Percentiles rank a stretch among this genome's conserved stretches.
Evolutionary conservation across 2,888 invertebrate species (phyloP).

Genomic region (Hypselothyrea guttata): DNA sequence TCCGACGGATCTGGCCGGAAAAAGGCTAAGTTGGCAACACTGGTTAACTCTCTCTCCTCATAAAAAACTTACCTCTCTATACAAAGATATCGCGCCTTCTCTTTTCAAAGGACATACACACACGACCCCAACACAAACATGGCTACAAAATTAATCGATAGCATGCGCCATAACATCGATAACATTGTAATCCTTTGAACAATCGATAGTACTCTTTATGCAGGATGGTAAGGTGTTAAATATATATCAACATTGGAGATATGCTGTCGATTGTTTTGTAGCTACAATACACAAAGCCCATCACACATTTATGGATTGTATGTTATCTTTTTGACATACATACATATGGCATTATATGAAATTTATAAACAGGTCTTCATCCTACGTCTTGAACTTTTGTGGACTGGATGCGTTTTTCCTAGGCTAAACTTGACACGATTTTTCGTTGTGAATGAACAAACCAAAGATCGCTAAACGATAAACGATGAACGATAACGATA

Average conservation of each 20-base stretch:
- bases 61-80: constrained; percentile 22
- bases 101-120: constrained; percentile 48
- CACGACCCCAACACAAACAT: too few relatives aligned
- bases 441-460: constrained; percentile 32
- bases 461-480: too few relatives aligned
- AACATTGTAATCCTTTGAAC: too few relatives aligned
- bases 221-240: too few relatives aligned
- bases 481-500: constrained; percentile 19
- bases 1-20: too few relatives aligned
- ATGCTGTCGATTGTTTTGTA: neutral
- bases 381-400: constrained; percentile 71
- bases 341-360: constrained; percentile 42
- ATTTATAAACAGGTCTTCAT: constrained; percentile 72
- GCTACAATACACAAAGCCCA: neutral
- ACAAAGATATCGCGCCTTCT: constrained; percentile 53
- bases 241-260: too few relatives aligned
- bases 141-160: neutral
- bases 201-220: too few relatives aligned
- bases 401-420: constrained; percentile 68
- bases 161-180: too few relatives aligned
- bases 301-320: constrained; percentile 18
- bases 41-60: neutral
- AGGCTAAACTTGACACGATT: constrained; percentile 47
- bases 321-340: constrained; percentile 45
- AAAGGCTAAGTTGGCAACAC: too few relatives aligned